phyloP scores from a whole-genome alignment of 1,140 invertebrate species.

The Drosophila repleta region DNA sequence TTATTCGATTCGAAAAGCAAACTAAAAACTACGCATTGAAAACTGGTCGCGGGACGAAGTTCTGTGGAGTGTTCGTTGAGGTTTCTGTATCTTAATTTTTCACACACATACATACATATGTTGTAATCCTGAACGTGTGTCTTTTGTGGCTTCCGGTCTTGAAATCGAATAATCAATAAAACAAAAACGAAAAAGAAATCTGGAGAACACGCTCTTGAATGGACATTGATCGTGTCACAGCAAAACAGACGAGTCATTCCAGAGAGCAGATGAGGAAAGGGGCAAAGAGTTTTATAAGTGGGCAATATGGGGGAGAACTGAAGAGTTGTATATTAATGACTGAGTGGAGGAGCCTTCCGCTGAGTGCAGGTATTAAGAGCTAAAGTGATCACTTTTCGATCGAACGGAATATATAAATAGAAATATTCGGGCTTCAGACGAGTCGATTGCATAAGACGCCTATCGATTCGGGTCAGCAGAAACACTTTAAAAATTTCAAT shows the following conservation, averaged over 20 bases:
- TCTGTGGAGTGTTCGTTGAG: constrained; percentile 23
- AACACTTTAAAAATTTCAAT: neutral
- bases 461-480: neutral
- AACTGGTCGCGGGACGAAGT: constrained; percentile 42
- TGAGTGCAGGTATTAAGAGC: constrained; percentile 9
- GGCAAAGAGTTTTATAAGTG: constrained; percentile 12
- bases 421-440: neutral
- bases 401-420: neutral
- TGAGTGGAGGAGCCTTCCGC: neutral
- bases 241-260: constrained; percentile 21
- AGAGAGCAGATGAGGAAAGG: neutral
- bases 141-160: constrained; percentile 73
- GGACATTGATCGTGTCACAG: constrained; percentile 61
- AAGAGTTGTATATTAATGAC: constrained; percentile 19
- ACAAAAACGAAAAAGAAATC: constrained; percentile 24
- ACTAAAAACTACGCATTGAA: constrained; percentile 24
- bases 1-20: constrained; percentile 53
- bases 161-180: constrained; percentile 65
- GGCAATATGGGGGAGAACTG: constrained; percentile 23
- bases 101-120: neutral
- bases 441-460: neutral
- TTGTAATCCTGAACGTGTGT: constrained; percentile 55
- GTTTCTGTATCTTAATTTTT: constrained; percentile 48
- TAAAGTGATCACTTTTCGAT: constrained; percentile 9
- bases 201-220: constrained; percentile 48